Conservation (phyloP, 1,140 invertebrate species). For the Heliconius eleuchia region DNA sequence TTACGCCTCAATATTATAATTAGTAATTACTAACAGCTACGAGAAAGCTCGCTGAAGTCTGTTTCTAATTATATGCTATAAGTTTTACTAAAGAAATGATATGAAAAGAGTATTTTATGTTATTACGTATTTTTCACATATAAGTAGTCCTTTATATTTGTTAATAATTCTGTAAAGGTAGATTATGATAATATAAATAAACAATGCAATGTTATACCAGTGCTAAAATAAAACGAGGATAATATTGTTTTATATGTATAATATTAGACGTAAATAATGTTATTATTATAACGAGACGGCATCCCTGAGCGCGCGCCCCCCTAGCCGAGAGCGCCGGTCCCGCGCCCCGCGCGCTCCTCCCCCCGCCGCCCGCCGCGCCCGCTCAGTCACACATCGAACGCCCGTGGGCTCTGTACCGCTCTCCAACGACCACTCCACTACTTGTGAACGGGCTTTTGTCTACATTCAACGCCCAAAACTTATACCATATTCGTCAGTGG, state of each 20-base stretch:
- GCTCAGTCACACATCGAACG: constrained; percentile 75
- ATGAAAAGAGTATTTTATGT: too few species aligned
- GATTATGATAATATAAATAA: not conserved
- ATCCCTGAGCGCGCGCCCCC: constrained; percentile 51
- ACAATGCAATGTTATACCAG: not conserved
- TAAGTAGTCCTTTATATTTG: not conserved
- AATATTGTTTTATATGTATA: constrained; percentile 14
- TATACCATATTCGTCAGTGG: constrained; percentile 46
- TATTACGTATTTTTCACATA: not conserved
- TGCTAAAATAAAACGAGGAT: not conserved
- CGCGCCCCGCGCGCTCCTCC: constrained; percentile 37
- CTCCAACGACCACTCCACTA: constrained; percentile 47
- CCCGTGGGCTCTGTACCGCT: constrained; percentile 60
- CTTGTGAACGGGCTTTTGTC: constrained; percentile 70
- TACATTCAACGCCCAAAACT: constrained; percentile 57
- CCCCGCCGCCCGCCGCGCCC: constrained; percentile 46
- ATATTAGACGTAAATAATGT: constrained; percentile 27
- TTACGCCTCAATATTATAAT: not conserved
- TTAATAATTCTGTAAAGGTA: not conserved
- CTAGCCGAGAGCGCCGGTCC: constrained; percentile 40
- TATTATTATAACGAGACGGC: constrained; percentile 46
- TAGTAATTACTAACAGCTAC: not conserved
- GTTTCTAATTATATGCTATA: not conserved
- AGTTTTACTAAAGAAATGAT: too few species aligned
- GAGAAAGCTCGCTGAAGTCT: not conserved